Evolutionary conservation across 2,797 vertebrate genomes (phyloP), one percentile per base, ranked within the genome.

Genomic region (Coregonus suidteri): DNA sequence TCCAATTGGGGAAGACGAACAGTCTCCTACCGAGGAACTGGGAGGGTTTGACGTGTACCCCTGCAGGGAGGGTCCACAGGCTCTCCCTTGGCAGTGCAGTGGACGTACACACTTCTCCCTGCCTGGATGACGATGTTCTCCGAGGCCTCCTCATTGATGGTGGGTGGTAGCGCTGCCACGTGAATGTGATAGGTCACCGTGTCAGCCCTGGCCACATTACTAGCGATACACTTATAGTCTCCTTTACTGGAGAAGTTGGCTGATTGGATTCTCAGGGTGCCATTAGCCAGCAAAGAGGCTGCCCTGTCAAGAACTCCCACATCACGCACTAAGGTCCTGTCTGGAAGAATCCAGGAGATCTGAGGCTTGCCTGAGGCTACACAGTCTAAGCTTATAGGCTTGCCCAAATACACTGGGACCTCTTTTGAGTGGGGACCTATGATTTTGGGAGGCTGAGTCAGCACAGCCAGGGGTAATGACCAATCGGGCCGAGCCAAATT

Each of bases 1-100:
- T 96, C 20, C 95, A 94, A 1, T 96, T 96, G 20, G 94, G 93
- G 71, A 95, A 96, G 81, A 94, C 88, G 82, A 95, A 95, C n/a
- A 95, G 78, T 25, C 90, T 89, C 25, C 81, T 88, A 64, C 90
- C 93, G 25, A 95, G 83, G 81, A 92, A 93, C 86, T 95, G 95
- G 18, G 94, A 93, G 6, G 93, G 91, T 74, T 94, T 95, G 0
- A 95, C 89, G 9, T 91, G 85, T 64, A 91, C 76, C 3, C 93
- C 91, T 11, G 83, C 77, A 52, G 94, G 93, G 18, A 95, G 86
- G 18, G 31, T 85, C 95, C 95, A 95, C 69, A 5, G 95, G 95
- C 80, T 93, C 90, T 1, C 94, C 95, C 80, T 91, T 94, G 47
- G 86, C 90, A 56, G 94, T 93, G 86, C 95, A 96, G 84, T 96